Evolutionary conservation across 1,140 invertebrate genomes (phyloP).

Genomic region (Cydia splendana): DNA sequence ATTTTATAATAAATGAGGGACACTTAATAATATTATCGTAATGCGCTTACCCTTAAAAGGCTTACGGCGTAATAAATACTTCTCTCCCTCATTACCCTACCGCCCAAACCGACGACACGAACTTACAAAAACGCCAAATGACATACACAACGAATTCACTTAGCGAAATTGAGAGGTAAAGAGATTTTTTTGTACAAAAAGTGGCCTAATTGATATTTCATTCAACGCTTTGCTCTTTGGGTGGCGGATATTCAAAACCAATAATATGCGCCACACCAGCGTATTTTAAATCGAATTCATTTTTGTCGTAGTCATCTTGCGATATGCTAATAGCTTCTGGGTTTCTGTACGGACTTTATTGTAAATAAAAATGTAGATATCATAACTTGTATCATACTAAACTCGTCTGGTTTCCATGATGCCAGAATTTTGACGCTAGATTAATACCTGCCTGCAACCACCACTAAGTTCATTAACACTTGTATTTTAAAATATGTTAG

Average conservation of each 20-base stretch:
- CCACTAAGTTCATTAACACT: too few species aligned
- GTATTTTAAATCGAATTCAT: conserved; percentile 51
- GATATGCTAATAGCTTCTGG: conserved; percentile 18
- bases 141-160: conserved; percentile 74
- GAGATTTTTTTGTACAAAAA: conserved; percentile 65
- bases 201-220: conserved; percentile 77
- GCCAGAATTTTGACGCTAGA: too few species aligned
- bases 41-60: conserved; percentile 49
- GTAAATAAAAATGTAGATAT: background rate
- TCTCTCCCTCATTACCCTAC: conserved; percentile 71
- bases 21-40: background rate
- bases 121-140: conserved; percentile 72
- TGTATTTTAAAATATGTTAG: too few species aligned
- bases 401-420: too few species aligned
- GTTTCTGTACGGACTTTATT: background rate
- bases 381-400: background rate
- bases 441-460: too few species aligned
- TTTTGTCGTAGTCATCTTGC: conserved; percentile 1
- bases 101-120: conserved; percentile 65
- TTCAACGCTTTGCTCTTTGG: conserved; percentile 72
- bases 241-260: conserved; percentile 69
- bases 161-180: conserved; percentile 77
- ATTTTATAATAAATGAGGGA: background rate
- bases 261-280: conserved; percentile 63
- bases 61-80: conserved; percentile 65